Conservation (phyloP, 2,113 vertebrate species). For the Lanius ludovicianus region DNA sequence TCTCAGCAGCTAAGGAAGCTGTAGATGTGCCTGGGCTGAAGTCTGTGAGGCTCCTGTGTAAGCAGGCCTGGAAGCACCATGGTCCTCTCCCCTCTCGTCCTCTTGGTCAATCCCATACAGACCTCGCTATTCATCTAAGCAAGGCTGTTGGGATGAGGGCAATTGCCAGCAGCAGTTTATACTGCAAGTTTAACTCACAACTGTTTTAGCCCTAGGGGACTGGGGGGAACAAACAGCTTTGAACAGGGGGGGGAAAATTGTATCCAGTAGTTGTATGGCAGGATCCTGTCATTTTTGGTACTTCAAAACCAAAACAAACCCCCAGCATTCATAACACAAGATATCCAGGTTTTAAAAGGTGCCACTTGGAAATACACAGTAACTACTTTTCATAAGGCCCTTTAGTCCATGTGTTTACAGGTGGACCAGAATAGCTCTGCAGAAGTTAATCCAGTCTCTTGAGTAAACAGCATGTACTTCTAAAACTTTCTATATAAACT, state of each 20-base stretch:
- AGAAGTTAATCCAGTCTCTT: slow-evolving; percentile 24
- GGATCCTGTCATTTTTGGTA: slow-evolving; percentile 28
- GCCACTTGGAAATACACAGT: slow-evolving; percentile 4
- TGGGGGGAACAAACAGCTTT: neutral
- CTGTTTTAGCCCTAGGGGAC: neutral
- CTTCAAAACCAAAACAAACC: slow-evolving; percentile 17
- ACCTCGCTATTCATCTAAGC: neutral
- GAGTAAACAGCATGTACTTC: slow-evolving; percentile 27
- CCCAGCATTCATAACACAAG: neutral
- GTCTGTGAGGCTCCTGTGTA: neutral
- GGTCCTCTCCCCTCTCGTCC: neutral
- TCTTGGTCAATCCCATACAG: neutral
- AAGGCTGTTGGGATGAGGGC: neutral
- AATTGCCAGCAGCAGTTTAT: neutral
- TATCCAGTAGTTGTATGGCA: slow-evolving; percentile 12
- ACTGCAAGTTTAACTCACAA: neutral
- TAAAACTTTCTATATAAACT: slow-evolving; percentile 33
- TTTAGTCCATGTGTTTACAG: slow-evolving; percentile 40
- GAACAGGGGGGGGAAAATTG: neutral
- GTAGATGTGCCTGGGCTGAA: neutral
- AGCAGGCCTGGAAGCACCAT: neutral
- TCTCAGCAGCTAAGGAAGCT: neutral
- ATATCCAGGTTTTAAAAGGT: slow-evolving; percentile 32
- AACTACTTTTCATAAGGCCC: slow-evolving; percentile 21
- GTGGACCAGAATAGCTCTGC: slow-evolving; percentile 49